Percentiles rank a stretch among this genome's conserved stretches.
Conservation (phyloP, 2,113 vertebrate genomes). For the Philantomba maxwellii region DNA sequence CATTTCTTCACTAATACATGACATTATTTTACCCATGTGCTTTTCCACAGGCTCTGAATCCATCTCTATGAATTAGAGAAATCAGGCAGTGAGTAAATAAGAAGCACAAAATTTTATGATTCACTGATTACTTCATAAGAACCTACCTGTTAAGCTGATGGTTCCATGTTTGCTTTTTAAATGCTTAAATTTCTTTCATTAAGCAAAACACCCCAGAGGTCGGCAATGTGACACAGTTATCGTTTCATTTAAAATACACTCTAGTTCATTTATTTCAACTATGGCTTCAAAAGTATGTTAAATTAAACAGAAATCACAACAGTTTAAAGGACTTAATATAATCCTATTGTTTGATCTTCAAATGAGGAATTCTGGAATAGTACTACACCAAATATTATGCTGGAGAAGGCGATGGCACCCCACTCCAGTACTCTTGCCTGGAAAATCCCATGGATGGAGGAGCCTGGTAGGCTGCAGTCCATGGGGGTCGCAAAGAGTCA, state of each 20-base stretch:
- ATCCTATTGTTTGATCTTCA: neutral
- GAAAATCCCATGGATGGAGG: too few species aligned
- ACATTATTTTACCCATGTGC: neutral
- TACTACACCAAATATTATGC: neutral
- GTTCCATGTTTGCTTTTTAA: neutral
- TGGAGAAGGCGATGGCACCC: neutral
- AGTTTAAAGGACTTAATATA: neutral
- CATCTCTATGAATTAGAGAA: neutral
- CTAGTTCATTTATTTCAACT: neutral
- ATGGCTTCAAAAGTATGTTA: neutral
- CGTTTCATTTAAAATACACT: slow-evolving; percentile 3
- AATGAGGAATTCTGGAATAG: neutral
- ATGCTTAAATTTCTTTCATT: slow-evolving; percentile 1
- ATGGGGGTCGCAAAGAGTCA: too few species aligned
- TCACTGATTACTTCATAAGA: neutral
- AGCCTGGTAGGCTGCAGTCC: too few species aligned
- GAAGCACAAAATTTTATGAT: neutral
- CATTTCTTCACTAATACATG: neutral
- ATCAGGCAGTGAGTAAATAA: neutral
- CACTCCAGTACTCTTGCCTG: too few species aligned
- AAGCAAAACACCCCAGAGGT: neutral
- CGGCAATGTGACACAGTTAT: neutral
- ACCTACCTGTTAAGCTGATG: neutral
- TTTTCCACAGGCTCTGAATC: slow-evolving; percentile 24
- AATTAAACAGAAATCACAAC: neutral